Evolutionary conservation across 1,140 invertebrate genomes (phyloP).

Genomic region (Hyles euphorbiae): DNA sequence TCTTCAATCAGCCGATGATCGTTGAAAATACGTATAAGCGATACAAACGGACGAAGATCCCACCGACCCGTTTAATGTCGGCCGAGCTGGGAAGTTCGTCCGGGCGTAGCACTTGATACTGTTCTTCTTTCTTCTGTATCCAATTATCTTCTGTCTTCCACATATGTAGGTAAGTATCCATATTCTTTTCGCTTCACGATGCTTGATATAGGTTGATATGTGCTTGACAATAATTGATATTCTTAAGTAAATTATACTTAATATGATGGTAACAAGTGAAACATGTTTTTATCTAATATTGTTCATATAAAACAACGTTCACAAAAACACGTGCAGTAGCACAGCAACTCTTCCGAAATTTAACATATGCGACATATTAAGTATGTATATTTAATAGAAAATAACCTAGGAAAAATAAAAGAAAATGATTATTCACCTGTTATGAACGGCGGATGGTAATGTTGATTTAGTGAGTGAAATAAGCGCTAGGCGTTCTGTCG

Average conservation of each 20-base stretch:
- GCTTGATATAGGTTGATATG: no score
- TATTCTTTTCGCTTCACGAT: no score
- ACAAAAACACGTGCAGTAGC: background rate
- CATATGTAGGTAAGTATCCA: no score
- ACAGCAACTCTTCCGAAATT: no score
- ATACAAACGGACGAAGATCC: conserved; percentile 85
- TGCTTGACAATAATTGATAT: no score
- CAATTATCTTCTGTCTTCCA: background rate
- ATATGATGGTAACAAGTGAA: no score
- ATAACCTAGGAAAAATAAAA: conserved; percentile 7
- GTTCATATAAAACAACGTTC: no score
- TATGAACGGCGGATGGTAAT: conserved; percentile 53
- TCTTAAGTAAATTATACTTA: no score
- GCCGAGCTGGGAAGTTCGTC: conserved; percentile 79
- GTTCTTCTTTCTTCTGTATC: conserved; percentile 55
- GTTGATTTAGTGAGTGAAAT: conserved; percentile 47
- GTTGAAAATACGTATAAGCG: conserved; percentile 71
- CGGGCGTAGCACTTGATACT: conserved; percentile 78
- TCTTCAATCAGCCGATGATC: background rate
- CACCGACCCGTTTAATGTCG: conserved; percentile 78
- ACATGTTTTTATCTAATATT: no score
- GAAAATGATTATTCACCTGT: conserved; percentile 50
- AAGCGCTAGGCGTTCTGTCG: conserved; percentile 54
- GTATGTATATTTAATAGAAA: no score
- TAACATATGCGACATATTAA: no score